These are phyloP conservation scores for Myrmecobius fasciatus DNA, from an alignment of 2,113 vertebrate species.

Conservation along the genomic window DNA sequence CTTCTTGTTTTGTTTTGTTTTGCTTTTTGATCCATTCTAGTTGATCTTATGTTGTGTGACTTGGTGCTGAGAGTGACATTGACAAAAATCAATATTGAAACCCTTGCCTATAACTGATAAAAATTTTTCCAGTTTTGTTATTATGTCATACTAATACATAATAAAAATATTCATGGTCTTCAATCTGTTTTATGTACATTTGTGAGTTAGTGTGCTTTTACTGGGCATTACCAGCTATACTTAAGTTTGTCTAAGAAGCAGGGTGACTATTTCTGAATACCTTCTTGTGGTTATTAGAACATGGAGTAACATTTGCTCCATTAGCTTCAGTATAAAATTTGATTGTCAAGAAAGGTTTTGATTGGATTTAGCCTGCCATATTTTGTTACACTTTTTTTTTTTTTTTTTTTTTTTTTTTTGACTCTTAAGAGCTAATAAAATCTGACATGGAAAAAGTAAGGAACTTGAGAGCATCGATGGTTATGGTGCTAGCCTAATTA, in stretches of 20 bases:
- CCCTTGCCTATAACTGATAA: not conserved
- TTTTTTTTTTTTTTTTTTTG: not conserved
- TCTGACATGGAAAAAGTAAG: too few species aligned
- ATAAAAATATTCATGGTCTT: not conserved
- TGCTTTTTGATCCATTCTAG: not conserved
- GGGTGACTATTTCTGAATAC: too few species aligned
- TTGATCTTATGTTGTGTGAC: not conserved
- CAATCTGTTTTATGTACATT: not conserved
- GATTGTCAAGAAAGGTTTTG: not conserved
- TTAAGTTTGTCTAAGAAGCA: too few species aligned
- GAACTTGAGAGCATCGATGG: not conserved
- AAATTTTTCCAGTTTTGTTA: not conserved
- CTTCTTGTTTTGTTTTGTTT: not conserved
- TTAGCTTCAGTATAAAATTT: not conserved
- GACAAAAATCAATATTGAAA: not conserved
- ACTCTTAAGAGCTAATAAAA: not conserved
- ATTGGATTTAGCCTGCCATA: not conserved
- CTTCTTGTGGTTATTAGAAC: not conserved
- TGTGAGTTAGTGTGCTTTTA: not conserved
- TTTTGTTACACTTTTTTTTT: not conserved
- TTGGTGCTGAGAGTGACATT: not conserved
- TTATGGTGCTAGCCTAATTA: not conserved
- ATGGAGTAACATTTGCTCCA: not conserved
- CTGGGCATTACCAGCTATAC: not conserved
- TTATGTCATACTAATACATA: not conserved